Evolutionary conservation across 2,888 invertebrate species (phyloP).

Genomic region (Stenodema calcarata): DNA sequence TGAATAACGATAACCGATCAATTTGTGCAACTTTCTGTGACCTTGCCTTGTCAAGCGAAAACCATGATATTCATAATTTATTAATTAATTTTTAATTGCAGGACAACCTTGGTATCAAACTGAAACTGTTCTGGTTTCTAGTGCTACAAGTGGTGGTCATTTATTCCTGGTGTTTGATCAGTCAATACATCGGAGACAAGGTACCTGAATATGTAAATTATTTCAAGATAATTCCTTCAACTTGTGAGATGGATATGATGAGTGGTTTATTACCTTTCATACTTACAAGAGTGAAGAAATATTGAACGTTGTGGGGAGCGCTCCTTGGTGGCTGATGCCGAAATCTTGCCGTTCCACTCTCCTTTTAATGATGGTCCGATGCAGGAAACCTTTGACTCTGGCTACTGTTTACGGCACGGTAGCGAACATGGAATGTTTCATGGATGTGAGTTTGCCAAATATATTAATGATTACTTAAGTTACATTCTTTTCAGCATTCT

Average conservation of each 20-base stretch:
- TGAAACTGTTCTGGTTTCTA: neutral
- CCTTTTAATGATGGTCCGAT: neutral
- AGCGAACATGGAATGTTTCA: slow-evolving; percentile 12
- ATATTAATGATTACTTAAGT: neutral
- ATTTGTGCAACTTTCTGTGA: too few relatives aligned
- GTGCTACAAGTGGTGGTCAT: neutral
- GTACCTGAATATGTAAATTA: too few relatives aligned
- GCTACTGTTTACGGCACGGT: neutral
- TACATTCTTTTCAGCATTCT: neutral
- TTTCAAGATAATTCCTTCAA: too few relatives aligned
- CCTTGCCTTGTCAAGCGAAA: too few relatives aligned
- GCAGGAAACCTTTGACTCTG: neutral
- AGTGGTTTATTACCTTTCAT: neutral
- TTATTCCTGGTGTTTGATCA: neutral
- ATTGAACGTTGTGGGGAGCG: neutral
- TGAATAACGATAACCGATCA: too few relatives aligned
- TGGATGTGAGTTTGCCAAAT: neutral
- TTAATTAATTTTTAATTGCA: neutral
- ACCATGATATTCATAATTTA: too few relatives aligned
- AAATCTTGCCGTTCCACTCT: neutral
- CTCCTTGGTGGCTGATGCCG: slow-evolving; percentile 24
- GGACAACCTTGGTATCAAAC: neutral
- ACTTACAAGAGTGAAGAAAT: neutral
- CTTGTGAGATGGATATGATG: too few relatives aligned
- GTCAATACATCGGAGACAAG: neutral